A percentile compares a stretch with the other conserved stretches of the same genome.
Conservation (phyloP, 2,888 invertebrate genomes). For the Polietes domitor region DNA sequence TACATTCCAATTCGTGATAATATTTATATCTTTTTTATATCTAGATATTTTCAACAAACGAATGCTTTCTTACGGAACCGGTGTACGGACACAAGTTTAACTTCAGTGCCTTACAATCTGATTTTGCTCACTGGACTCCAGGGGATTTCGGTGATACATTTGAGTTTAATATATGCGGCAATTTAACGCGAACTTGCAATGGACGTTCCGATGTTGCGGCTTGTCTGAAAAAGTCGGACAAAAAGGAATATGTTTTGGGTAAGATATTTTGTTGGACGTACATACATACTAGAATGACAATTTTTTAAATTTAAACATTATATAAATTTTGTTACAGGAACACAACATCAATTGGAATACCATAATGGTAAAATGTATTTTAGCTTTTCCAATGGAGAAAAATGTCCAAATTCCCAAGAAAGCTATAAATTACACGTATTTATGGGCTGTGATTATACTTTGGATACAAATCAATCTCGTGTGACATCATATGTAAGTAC, state of each 20-base stretch:
- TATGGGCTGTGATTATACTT: constrained; percentile 78
- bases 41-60: constrained; percentile 72
- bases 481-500: constrained; percentile 75
- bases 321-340: constrained; percentile 71
- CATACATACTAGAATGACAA: neutral
- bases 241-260: constrained; percentile 78
- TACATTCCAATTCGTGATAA: too few relatives aligned
- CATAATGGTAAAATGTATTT: constrained; percentile 77
- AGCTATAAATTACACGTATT: constrained; percentile 74
- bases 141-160: constrained; percentile 73
- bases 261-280: constrained; percentile 54
- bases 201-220: constrained; percentile 75
- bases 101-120: constrained; percentile 76
- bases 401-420: constrained; percentile 73
- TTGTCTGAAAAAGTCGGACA: constrained; percentile 74
- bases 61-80: constrained; percentile 77
- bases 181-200: constrained; percentile 75
- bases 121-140: constrained; percentile 74
- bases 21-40: constrained; percentile 42
- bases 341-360: constrained; percentile 76
- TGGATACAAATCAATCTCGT: constrained; percentile 73
- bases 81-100: constrained; percentile 78
- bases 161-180: constrained; percentile 79
- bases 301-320: neutral
- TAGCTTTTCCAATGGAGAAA: constrained; percentile 75